Percentiles rank a stretch among this genome's conserved stretches.
Evolutionary conservation across 2,797 vertebrate species (phyloP).

Genomic region (Amphiprion clarkii): DNA sequence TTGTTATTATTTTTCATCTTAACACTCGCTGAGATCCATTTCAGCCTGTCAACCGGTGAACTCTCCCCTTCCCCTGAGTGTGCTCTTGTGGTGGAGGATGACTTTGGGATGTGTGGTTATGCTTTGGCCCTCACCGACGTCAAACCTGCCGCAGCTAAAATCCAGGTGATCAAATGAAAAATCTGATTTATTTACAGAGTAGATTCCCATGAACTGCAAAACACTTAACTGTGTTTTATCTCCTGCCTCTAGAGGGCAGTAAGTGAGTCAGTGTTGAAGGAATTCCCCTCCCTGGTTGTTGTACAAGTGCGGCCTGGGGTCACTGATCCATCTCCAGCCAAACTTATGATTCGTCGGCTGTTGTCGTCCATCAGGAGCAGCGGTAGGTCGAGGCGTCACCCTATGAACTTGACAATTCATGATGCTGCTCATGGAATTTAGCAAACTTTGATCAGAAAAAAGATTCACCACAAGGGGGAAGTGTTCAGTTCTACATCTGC

Average conservation of each 20-base stretch:
- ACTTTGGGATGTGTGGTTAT: constrained; percentile 92
- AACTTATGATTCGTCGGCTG: constrained; percentile 92
- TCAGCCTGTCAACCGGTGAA: constrained; percentile 90
- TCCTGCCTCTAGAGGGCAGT: constrained; percentile 79
- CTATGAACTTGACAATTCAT: neutral
- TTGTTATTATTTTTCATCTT: rapidly evolving
- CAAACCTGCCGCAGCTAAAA: constrained; percentile 89
- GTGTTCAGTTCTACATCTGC: neutral
- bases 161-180: constrained; percentile 82
- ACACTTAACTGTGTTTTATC: neutral
- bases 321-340: constrained; percentile 91
- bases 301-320: constrained; percentile 94
- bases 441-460: neutral
- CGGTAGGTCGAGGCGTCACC: constrained; percentile 84
- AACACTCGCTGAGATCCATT: neutral
- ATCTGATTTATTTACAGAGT: rapidly evolving
- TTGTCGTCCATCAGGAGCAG: constrained; percentile 91
- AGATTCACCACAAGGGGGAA: constrained; percentile 24
- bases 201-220: neutral
- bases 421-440: neutral
- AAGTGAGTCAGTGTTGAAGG: constrained; percentile 88
- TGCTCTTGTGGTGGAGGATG: constrained; percentile 93
- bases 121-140: constrained; percentile 91
- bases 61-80: constrained; percentile 90
- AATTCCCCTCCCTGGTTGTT: constrained; percentile 93